Conservation (phyloP, 2,113 vertebrate genomes). For the Oncorhynchus tshawytscha region DNA sequence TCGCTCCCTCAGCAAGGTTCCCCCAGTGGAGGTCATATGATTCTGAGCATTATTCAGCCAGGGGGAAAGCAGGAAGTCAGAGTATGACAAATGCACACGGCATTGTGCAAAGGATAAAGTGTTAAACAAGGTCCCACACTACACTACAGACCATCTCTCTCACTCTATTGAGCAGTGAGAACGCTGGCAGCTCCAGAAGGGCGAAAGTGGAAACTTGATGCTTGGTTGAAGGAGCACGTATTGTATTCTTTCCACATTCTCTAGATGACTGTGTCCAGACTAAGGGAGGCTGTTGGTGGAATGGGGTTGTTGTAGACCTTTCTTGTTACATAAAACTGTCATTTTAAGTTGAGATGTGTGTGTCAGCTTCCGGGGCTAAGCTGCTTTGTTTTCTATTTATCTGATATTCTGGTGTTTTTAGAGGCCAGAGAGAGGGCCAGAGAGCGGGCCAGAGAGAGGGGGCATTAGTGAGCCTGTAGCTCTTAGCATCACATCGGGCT, state of each 20-base stretch:
- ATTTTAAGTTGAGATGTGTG: conserved; percentile 3
- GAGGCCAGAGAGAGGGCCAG: no score
- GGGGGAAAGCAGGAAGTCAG: conserved; percentile 1
- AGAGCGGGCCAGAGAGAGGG: no score
- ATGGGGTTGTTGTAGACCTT: not conserved
- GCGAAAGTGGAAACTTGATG: not conserved
- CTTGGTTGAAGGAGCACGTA: conserved; percentile 2
- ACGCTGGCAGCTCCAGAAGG: not conserved
- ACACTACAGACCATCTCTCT: not conserved
- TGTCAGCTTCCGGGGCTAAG: not conserved
- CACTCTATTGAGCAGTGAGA: not conserved
- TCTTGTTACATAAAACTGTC: not conserved
- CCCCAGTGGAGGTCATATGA: not conserved
- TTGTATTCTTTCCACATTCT: not conserved
- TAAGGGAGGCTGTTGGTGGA: not conserved
- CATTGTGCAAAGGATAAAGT: not conserved
- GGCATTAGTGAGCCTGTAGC: no score
- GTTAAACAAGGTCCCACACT: not conserved
- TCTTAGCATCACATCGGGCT: not conserved
- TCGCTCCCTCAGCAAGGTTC: conserved; percentile 21
- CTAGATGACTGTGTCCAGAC: no score
- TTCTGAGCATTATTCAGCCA: not conserved
- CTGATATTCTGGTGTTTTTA: not conserved
- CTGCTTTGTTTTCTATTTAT: not conserved
- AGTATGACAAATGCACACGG: not conserved